Evolutionary conservation across 2,888 invertebrate genomes (phyloP).

Genomic region (Andrena flavipes): DNA sequence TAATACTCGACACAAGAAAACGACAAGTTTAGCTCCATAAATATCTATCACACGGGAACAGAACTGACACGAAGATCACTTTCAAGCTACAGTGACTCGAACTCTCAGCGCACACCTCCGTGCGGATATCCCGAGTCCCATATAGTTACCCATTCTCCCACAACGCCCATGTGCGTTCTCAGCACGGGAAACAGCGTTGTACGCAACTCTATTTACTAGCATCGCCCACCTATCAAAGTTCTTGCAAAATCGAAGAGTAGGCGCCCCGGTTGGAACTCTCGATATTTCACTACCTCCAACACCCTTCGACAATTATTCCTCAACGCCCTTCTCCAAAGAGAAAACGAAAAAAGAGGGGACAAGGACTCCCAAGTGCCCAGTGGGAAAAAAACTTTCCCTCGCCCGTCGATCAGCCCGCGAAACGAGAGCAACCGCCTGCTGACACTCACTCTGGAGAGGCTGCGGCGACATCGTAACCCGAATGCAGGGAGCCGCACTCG

Average conservation of each 20-base stretch:
- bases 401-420: conserved; percentile 18
- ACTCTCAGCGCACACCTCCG: no score
- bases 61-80: background rate
- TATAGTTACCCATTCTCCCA: no score
- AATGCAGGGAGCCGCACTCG: conserved; percentile 67
- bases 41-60: background rate
- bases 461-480: conserved; percentile 67
- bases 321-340: background rate
- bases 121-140: no score
- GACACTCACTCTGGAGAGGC: conserved; percentile 66
- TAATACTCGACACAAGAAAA: no score
- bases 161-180: no score
- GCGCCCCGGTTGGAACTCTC: background rate
- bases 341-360: background rate
- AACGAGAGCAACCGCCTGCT: conserved; percentile 31
- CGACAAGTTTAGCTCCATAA: background rate
- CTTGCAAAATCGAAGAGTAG: background rate
- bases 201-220: no score
- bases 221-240: no score
- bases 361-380: background rate
- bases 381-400: conserved; percentile 38
- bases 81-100: no score
- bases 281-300: background rate
- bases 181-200: no score
- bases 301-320: no score